These are phyloP conservation scores for Ctena decussata DNA, from an alignment of 2,888 invertebrate species.

Conservation along the genomic window DNA sequence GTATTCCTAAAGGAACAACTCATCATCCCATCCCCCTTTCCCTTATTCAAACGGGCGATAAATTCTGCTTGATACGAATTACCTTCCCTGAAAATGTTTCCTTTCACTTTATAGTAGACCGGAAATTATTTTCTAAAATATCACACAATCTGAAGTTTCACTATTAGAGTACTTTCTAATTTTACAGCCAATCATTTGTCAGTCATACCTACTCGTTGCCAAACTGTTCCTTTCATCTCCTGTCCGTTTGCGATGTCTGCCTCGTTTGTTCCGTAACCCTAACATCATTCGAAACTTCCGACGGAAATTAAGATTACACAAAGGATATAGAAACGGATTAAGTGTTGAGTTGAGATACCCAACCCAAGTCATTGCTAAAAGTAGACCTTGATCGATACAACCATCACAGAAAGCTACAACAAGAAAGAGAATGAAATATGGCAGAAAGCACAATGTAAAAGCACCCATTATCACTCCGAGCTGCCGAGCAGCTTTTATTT, in stretches of 20 bases:
- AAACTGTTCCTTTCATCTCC: constrained; percentile 72
- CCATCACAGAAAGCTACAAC: constrained; percentile 88
- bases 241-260: constrained; percentile 44
- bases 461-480: constrained; percentile 89
- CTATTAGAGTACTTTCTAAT: too few relatives aligned
- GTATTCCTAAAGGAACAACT: too few relatives aligned
- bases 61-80: too few relatives aligned
- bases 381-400: constrained; percentile 87
- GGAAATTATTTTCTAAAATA: too few relatives aligned
- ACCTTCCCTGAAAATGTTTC: too few relatives aligned
- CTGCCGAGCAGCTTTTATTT: constrained; percentile 89
- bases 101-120: too few relatives aligned
- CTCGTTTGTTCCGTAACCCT: constrained; percentile 52
- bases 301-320: constrained; percentile 88
- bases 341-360: constrained; percentile 88
- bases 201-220: constrained; percentile 75
- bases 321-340: constrained; percentile 88
- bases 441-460: constrained; percentile 89
- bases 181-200: not conserved
- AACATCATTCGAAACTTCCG: constrained; percentile 86
- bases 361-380: constrained; percentile 88
- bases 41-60: too few relatives aligned
- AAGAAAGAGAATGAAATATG: constrained; percentile 89
- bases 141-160: too few relatives aligned
- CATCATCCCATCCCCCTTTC: too few relatives aligned